These are phyloP conservation scores for Centrocercus urophasianus DNA, from an alignment of 2,113 vertebrate species.

Conservation along the genomic window DNA sequence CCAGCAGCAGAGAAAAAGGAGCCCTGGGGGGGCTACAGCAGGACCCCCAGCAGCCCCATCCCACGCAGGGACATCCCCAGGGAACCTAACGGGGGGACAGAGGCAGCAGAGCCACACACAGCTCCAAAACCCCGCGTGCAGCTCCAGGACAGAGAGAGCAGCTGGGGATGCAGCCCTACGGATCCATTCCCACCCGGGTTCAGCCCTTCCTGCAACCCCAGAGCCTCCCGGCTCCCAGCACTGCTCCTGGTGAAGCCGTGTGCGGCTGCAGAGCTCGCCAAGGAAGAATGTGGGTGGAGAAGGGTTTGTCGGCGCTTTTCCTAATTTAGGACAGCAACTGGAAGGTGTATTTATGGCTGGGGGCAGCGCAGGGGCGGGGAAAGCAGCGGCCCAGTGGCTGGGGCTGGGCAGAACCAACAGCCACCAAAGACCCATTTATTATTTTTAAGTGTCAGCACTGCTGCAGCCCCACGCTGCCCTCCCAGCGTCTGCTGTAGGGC, in stretches of 20 bases:
- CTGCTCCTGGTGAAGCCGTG: rapidly evolving
- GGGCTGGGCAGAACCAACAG: background rate
- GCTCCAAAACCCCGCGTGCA: background rate
- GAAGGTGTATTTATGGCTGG: constrained; percentile 8
- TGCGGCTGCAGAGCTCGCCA: rapidly evolving
- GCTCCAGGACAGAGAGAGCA: background rate
- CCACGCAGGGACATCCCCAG: background rate
- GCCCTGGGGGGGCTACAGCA: background rate
- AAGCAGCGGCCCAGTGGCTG: background rate
- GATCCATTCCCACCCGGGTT: too few relatives aligned
- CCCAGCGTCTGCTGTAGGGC: background rate
- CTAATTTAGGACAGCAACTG: background rate
- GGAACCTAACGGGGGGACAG: too few relatives aligned
- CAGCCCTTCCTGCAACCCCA: background rate
- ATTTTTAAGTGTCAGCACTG: background rate
- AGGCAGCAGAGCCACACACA: too few relatives aligned
- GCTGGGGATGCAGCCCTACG: too few relatives aligned
- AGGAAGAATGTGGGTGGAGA: constrained; percentile 3
- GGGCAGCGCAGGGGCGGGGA: background rate
- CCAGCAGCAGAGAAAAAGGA: background rate
- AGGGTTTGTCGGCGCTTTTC: background rate
- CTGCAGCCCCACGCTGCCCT: rapidly evolving
- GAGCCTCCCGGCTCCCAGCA: rapidly evolving
- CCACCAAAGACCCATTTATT: background rate
- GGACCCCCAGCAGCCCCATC: background rate